Conservation (phyloP, 64 coral and sea anemone genomes). For the Montipora foliosa region DNA sequence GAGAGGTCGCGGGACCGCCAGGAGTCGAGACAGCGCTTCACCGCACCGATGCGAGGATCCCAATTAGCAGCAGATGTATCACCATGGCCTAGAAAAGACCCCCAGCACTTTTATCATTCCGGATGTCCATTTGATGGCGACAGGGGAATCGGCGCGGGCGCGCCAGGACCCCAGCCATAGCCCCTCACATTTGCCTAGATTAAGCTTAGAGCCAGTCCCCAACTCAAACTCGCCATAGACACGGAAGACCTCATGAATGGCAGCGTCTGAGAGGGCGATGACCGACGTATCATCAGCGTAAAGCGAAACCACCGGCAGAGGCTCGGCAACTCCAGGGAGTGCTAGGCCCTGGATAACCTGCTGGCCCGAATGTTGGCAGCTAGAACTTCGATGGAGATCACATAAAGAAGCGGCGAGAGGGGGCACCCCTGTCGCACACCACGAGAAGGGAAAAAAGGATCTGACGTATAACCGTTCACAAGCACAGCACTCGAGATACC, state of each 20-base stretch:
- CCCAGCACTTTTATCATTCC: neutral
- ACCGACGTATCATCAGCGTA: too few relatives aligned
- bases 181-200: neutral
- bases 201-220: slow-evolving; percentile 32
- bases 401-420: too few relatives aligned
- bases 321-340: too few relatives aligned
- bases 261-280: too few relatives aligned
- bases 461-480: too few relatives aligned
- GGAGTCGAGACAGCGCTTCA: neutral
- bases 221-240: neutral
- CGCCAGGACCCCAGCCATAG: slow-evolving; percentile 27
- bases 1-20: neutral
- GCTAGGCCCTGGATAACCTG: too few relatives aligned
- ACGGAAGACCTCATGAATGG: too few relatives aligned
- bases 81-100: neutral
- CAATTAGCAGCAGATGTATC: neutral
- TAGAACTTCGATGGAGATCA: too few relatives aligned
- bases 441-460: too few relatives aligned
- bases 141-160: neutral
- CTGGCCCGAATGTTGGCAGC: too few relatives aligned
- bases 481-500: too few relatives aligned
- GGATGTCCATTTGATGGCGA: slow-evolving; percentile 6
- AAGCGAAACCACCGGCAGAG: neutral
- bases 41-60: neutral
- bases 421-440: too few relatives aligned